These are phyloP conservation scores for Cerceris rybyensis DNA, from an alignment of 2,888 invertebrate genomes.

Conservation along the genomic window DNA sequence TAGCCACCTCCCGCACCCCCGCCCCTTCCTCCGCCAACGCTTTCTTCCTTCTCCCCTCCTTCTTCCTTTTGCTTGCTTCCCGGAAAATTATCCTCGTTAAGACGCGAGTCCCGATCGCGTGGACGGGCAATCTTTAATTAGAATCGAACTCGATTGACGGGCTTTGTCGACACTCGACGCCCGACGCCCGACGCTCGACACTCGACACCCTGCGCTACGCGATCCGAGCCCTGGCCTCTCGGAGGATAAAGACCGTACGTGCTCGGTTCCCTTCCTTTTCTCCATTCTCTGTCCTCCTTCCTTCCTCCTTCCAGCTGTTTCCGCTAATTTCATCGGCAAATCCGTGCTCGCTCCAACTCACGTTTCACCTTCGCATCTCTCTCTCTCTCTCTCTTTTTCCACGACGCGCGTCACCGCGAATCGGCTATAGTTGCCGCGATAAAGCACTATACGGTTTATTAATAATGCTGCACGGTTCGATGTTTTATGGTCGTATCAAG, in stretches of 20 bases:
- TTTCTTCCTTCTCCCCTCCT: neutral
- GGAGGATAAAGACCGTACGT: neutral
- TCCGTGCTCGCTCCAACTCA: no score
- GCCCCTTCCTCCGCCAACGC: neutral
- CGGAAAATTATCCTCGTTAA: constrained; percentile 60
- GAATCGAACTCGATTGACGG: constrained; percentile 62
- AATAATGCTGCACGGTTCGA: constrained; percentile 77
- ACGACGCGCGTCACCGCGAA: constrained; percentile 48
- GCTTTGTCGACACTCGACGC: constrained; percentile 53
- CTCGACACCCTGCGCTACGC: constrained; percentile 46
- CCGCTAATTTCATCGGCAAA: no score
- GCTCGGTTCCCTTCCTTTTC: neutral
- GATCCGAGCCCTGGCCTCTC: constrained; percentile 35
- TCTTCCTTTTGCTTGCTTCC: constrained; percentile 21
- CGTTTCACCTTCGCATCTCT: neutral
- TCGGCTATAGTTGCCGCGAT: constrained; percentile 71
- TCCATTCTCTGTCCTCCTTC: neutral
- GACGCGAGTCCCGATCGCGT: constrained; percentile 44
- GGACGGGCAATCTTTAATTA: constrained; percentile 62
- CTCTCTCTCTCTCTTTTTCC: constrained; percentile 1
- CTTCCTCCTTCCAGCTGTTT: neutral
- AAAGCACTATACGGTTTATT: constrained; percentile 76
- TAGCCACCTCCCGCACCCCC: neutral
- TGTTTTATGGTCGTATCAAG: constrained; percentile 76
- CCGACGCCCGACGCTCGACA: constrained; percentile 44